Conservation (phyloP, 2,888 invertebrate genomes). For the Rhopalosiphum nymphaeae region DNA sequence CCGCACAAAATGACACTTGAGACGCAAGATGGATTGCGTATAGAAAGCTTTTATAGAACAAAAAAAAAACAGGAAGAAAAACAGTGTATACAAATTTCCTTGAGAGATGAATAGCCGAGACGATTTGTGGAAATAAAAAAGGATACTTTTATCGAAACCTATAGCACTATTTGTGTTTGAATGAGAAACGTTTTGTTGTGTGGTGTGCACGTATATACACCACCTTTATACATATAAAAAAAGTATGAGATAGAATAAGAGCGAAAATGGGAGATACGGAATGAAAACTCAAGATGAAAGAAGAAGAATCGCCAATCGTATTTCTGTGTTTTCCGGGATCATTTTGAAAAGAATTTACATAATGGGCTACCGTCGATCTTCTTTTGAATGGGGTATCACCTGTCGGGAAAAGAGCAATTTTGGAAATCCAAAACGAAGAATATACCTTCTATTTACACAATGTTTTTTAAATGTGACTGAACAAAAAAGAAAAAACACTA, state of each 20-base stretch:
- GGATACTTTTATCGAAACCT: conserved; percentile 61
- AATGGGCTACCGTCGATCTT: conserved; percentile 62
- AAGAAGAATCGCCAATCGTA: conserved; percentile 63
- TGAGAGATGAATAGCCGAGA: conserved; percentile 61
- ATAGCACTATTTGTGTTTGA: conserved; percentile 59
- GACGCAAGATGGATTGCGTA: conserved; percentile 57
- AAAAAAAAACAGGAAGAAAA: conserved; percentile 48
- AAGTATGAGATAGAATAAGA: conserved; percentile 31
- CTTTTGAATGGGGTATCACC: conserved; percentile 58
- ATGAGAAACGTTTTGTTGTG: conserved; percentile 52
- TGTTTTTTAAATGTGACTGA: conserved; percentile 33
- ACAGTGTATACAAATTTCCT: conserved; percentile 63
- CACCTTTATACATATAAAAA: background rate
- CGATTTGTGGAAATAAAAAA: conserved; percentile 63
- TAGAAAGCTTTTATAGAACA: conserved; percentile 62
- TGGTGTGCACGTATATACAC: background rate
- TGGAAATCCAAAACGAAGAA: conserved; percentile 47
- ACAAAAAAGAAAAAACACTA: conserved; percentile 14
- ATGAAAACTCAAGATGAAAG: conserved; percentile 43
- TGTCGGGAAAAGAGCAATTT: conserved; percentile 57
- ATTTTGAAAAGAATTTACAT: conserved; percentile 61
- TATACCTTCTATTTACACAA: conserved; percentile 35
- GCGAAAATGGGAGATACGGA: conserved; percentile 45
- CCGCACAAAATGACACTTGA: conserved; percentile 51
- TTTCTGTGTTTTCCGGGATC: conserved; percentile 58